Evolutionary conservation across 2,797 vertebrate genomes (phyloP).

Genomic region (Cottoperca gobio): DNA sequence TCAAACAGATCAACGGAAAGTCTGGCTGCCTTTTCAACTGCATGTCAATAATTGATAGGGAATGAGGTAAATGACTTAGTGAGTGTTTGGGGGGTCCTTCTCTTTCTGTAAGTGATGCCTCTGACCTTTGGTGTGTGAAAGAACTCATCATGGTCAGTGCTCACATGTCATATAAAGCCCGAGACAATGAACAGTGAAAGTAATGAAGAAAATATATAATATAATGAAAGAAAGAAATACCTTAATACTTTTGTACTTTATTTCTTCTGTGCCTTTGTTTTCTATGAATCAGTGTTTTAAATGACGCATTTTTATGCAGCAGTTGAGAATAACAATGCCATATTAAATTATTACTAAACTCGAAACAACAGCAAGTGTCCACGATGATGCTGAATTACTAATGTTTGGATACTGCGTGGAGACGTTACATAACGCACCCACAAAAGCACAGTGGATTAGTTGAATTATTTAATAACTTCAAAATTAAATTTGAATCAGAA

Average conservation of each 20-base stretch:
- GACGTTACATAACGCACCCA: neutral
- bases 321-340: neutral
- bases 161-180: conserved; percentile 58
- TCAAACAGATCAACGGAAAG: conserved; percentile 83
- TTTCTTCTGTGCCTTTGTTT: neutral
- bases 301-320: neutral
- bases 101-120: conserved; percentile 81
- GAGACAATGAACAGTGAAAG: conserved; percentile 82
- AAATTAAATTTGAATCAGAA: neutral
- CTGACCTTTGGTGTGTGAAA: conserved; percentile 86
- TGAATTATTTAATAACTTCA: neutral
- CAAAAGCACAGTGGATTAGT: neutral
- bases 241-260: neutral
- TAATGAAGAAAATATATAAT: conserved; percentile 68
- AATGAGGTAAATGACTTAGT: conserved; percentile 68
- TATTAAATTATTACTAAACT: neutral
- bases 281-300: neutral
- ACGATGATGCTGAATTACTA: neutral
- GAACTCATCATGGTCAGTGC: conserved; percentile 65
- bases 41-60: conserved; percentile 77
- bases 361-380: neutral
- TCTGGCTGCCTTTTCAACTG: conserved; percentile 78
- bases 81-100: conserved; percentile 60
- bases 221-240: neutral
- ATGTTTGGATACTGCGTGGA: neutral